phyloP scores from a whole-genome alignment of 2,888 invertebrate genomes.

The Andricus quercusramuli region DNA sequence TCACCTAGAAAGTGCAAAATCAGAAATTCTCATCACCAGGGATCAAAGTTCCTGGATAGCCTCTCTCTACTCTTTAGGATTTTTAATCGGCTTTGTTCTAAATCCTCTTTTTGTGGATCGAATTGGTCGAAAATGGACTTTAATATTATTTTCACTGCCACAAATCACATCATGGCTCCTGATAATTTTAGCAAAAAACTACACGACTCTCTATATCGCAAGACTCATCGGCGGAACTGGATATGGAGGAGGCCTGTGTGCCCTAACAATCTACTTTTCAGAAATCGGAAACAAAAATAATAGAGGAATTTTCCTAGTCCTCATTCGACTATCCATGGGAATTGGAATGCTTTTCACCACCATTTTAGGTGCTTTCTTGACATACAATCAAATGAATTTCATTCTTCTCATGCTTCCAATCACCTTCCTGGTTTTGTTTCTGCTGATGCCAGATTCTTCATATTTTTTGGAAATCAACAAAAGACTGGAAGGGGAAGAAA shows the following conservation, averaged over 20 bases:
- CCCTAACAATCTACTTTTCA: conserved; percentile 82
- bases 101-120: conserved; percentile 66
- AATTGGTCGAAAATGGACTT: conserved; percentile 66
- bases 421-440: conserved; percentile 81
- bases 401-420: conserved; percentile 81
- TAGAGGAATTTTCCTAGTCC: conserved; percentile 81
- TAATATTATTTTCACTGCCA: too few relatives aligned
- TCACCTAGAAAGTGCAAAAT: too few relatives aligned
- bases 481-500: not conserved
- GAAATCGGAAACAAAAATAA: conserved; percentile 82
- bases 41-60: too few relatives aligned
- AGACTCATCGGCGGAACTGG: conserved; percentile 77
- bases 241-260: conserved; percentile 78
- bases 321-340: conserved; percentile 79
- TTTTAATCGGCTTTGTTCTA: not conserved
- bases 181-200: too few relatives aligned
- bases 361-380: conserved; percentile 77
- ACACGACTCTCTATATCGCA: too few relatives aligned
- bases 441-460: conserved; percentile 85
- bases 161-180: too few relatives aligned
- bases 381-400: conserved; percentile 80
- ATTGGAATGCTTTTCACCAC: conserved; percentile 74
- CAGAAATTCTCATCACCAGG: too few relatives aligned
- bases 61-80: too few relatives aligned
- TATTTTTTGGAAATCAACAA: conserved; percentile 74